Evolutionary conservation across 2,888 invertebrate genomes (phyloP), one percentile per base, ranked within the genome.

Genomic region (Desoria tigrina): DNA sequence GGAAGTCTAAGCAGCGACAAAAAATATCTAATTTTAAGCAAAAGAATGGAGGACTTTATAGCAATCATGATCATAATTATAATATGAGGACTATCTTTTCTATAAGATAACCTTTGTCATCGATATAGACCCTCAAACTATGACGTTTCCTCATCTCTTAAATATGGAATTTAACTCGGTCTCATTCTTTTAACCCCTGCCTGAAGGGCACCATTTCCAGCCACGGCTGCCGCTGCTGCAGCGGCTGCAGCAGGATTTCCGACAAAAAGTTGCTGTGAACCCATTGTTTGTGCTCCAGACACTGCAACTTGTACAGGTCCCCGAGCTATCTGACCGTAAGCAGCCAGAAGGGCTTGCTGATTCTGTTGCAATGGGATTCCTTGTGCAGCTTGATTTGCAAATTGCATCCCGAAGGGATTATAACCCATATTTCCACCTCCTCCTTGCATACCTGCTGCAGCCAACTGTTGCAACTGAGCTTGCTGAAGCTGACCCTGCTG

Each of bases 381-480:
- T 27, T 64, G 70, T 11, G 66, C 71, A 58, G 61, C 63, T n/a
- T 50, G 69, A 53, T 67, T 70, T 42, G 69, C 72, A 62, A 76
- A 74, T 61, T 76, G 76, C 65, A 76, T 70, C 55, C 72, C 74
- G 42, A 73, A 74, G 24, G 75, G 75, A 73, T 77, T 69, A 65
- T 72, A 68, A 27, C 78, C 71, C 63, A 65, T 75, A 62, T 73
- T 70, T 27, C 68, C 68, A 57, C 58, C 66, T 9, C 32, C 60
- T 23, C 57, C 51, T 61, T 55, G 69, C 64, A 74, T 64, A 28
- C 72, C 72, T 55, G 78, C 77, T 63, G 81, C 81, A 1, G 81
- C 81, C 54, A 81, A 80, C 45, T 79, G 79, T 45, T 84, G 77
- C 56, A 73, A 68, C 53, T 73, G 72, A 57, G 69, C 66, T 54